Base-by-base conservation (phyloP, 2,888 invertebrate species). In the Dynastes tityus region DNA sequence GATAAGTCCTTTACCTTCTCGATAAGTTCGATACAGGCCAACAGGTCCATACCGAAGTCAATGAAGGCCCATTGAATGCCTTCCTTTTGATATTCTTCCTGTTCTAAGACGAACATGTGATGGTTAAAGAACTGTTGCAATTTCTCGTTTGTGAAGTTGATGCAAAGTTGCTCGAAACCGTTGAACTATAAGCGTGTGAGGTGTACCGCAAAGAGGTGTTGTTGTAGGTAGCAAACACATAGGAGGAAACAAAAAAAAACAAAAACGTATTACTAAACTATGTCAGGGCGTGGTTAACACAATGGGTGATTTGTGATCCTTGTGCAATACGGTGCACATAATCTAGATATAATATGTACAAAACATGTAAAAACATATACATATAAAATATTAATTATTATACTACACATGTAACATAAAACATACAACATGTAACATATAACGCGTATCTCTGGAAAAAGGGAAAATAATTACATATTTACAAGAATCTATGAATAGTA, bases 91-190 rank as follows among this genome's bases (percentile, higher is more conserved):
- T 96, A 97, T 89, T 96, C 96, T 91, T 97, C 96, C 92, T 96
- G 96, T 91, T 96, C 96, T 88, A 97, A 92, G 84, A 97, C 95
- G 90, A 96, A 96, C 96, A 97, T 97, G 92, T 97, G 94, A 89
- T 96, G 96, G 90, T 96, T 96, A 94, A 97, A 97, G 93, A 96
- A 97, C 91, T 97, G 96, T 91, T 97, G 96, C 87, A 97, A 92
- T 89, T 96, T 95, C 92, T 96, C 96, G 90, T 96, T 97, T 89
- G 96, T 97, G 91, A 96, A 97, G 92, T 96, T 96, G 93, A 96
- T 96, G 91, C 96, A 97, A 88, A 96, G 92, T 91, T 97, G 96
- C 91, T 97, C 96, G 92, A 96, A 97, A 89, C 96, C 95, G 92
- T 97, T 97, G 91, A 90, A 93, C 93, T 94, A 87, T 77, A 80